Evolutionary conservation across 2,888 invertebrate genomes (phyloP), one percentile per base, ranked within the genome.

Genomic region (Glaucopsyche alexis): DNA sequence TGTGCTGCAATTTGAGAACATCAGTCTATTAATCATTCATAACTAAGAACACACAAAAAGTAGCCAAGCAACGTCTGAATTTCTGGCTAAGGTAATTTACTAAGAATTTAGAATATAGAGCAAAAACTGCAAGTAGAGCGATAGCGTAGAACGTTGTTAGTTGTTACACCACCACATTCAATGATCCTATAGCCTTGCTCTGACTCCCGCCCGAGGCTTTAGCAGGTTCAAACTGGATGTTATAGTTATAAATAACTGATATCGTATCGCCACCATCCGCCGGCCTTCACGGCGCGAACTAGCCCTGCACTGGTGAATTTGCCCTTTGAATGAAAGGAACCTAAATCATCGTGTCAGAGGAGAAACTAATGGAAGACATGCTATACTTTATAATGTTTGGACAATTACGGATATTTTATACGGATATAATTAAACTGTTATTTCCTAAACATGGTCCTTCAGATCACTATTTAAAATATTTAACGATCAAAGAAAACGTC

Each of bases 221-320:
- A 13, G 38, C 66, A 42, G 42, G 66, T 45, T 45, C 66, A 45
- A 66, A 40, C 66, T 45, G 66, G 66, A 40, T 65, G 40, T 65
- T 16, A 66, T 66, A 45, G 16, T 64, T 64, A 66, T 66, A 66
- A 42, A 40, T 64, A n/a, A 9, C 42, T 9, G 29, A 29, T 60
- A 42, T 66, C 66, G 16, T 40, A 66, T 38, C 64, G 40, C 14
- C 66, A 16, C 42, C 66, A 14, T 66, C 66, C 66, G 45, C 42
- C 66, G 66, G 66, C 66, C 66, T 66, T n/a, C 66, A 38, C 9
- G 66, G 40, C 66, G 38, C 38, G 19, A 14, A 38, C 60, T 64
- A 19, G 64, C 64, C 64, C 14, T 60, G 38, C 64, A 64, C 7
- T 52, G 52, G 52, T 16, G n/a, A n/a, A n/a, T n/a, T n/a, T n/a